Base-by-base conservation (phyloP, 2,113 vertebrate genomes). In the Poicephalus meyeri region DNA sequence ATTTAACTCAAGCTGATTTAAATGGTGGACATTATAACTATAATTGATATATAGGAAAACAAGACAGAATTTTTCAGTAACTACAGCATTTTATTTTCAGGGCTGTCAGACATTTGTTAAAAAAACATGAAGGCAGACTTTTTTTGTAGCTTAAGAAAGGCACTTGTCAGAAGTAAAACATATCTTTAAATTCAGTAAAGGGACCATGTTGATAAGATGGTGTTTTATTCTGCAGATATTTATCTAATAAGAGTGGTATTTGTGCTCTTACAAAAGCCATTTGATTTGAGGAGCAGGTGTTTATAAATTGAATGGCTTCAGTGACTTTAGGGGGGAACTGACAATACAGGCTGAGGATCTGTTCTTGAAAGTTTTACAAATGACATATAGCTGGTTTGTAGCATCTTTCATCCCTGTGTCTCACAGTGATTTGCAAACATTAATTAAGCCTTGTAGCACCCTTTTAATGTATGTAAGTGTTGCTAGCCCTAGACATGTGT, bases 341-440 rank as follows among this genome's bases (percentile, higher is more conserved):
- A 88, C 82, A 92, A 73, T 71, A 91, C 58, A 55, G 78, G 50
- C 50, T 74, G 82, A 91, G 64, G 52, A 61, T 88, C 56, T 90
- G 55, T 68, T 80, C 72, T 90, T 74, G n/a, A 93, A 92, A 73
- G 53, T 91, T 93, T 91, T 80, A 68, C 72, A 55, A 64, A 61
- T 17, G 19, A 90, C 35, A 69, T 50, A 64, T 47, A 74, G 58
- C 66, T 94, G 72, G 41, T 95, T 77, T 86, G 56, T 95, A 76
- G 47, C 96, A 94, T 88, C 77, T 94, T 92, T 94, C 56, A 71
- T 93, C 65, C 66, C 24, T 4, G 15, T 64, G 80, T 81, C 88
- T 96, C 76, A 17, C 72, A 79, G 86, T 86, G 93, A 96, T 92
- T 89, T 96, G 83, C 88, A 95, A 88, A 95, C 47, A 52, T 94